Evolutionary conservation across 2,113 vertebrate genomes (phyloP).

Genomic region (Ovis aries): DNA sequence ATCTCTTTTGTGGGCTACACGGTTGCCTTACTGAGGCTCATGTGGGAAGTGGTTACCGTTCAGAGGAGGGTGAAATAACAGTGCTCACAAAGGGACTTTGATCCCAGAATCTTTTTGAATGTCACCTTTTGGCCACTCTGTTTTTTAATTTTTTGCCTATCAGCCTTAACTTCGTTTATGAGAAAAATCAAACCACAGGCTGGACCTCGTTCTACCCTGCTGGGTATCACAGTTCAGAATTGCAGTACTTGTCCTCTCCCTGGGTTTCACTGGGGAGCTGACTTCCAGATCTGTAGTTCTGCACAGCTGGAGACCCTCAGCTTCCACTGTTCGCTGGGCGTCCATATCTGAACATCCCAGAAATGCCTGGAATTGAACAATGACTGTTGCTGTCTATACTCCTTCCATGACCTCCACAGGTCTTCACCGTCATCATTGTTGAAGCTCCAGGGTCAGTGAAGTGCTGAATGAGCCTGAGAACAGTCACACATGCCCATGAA

Average conservation of each 20-base stretch:
- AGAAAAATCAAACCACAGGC: not conserved
- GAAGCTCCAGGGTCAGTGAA: not conserved
- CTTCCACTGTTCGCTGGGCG: not conserved
- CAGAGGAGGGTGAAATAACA: constrained; percentile 46
- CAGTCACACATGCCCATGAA: fast-evolving
- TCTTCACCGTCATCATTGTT: not conserved
- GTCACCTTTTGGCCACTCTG: constrained; percentile 18
- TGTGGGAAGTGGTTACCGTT: constrained; percentile 67
- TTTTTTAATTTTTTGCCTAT: not conserved
- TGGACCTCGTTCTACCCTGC: not conserved
- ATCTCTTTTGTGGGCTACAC: constrained; percentile 57
- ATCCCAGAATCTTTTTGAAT: constrained; percentile 36
- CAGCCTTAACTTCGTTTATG: not conserved
- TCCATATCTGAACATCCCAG: not conserved
- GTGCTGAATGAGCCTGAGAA: not conserved
- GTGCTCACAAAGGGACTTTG: constrained; percentile 33
- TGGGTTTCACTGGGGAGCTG: not conserved
- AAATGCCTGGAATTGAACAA: not conserved
- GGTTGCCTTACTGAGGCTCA: constrained; percentile 45
- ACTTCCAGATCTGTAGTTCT: not conserved
- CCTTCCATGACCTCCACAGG: not conserved
- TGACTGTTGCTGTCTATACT: not conserved
- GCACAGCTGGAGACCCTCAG: not conserved
- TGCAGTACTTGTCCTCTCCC: not conserved
- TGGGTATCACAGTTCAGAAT: not conserved